A percentile compares a stretch with the other conserved stretches of the same genome.
phyloP scores from a whole-genome alignment of 2,797 vertebrate species.

The Myotis planiceps region DNA sequence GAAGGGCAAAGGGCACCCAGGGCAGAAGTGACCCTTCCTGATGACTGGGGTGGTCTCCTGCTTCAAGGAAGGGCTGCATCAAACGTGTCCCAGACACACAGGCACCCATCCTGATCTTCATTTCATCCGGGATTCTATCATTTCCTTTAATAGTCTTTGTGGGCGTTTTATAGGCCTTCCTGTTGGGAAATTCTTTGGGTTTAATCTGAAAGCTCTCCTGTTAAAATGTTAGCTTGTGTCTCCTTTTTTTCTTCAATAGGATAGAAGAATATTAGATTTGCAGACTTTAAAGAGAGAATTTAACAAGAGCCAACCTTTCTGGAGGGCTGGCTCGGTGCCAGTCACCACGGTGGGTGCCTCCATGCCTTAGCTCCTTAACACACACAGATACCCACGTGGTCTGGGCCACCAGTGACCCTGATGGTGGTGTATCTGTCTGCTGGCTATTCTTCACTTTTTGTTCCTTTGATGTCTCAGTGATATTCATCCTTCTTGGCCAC shows the following conservation, averaged over 20 bases:
- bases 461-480: neutral
- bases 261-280: constrained; percentile 1
- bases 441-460: neutral
- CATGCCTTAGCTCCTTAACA: neutral
- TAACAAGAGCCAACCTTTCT: constrained; percentile 1
- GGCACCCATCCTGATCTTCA: neutral
- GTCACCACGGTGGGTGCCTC: neutral
- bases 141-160: constrained; percentile 1
- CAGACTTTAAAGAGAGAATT: constrained; percentile 36
- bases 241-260: neutral
- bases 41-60: neutral
- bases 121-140: neutral
- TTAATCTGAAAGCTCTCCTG: constrained; percentile 50
- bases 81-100: neutral
- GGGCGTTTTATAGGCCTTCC: constrained; percentile 25
- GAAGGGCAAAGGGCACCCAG: neutral
- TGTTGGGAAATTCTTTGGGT: constrained; percentile 51
- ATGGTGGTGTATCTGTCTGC: neutral
- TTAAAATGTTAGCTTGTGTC: constrained; percentile 31
- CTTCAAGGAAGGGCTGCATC: neutral
- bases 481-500: neutral
- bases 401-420: neutral
- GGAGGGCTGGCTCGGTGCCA: neutral
- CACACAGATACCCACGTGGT: neutral
- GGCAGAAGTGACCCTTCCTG: neutral